A percentile compares a stretch with the other conserved stretches of the same genome.
These are phyloP conservation scores for Passerina amoena DNA, from an alignment of 2,113 vertebrate species.

Conservation along the genomic window DNA sequence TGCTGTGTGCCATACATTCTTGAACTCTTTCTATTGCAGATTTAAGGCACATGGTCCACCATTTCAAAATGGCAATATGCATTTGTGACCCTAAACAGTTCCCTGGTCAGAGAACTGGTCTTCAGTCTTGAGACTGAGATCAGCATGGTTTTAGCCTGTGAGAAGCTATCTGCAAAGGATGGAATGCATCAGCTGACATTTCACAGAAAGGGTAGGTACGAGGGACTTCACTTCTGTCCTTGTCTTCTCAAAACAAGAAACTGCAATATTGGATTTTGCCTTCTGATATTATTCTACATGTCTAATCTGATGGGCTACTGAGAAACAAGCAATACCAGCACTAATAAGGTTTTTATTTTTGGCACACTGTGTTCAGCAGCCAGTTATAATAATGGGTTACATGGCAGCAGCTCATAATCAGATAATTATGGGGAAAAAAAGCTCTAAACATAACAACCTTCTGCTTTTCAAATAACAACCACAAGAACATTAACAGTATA, in stretches of 20 bases:
- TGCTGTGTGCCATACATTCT: rapidly evolving
- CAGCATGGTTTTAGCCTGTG: neutral
- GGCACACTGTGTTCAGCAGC: slow-evolving; percentile 10
- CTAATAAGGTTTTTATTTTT: slow-evolving; percentile 17
- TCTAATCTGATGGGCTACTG: neutral
- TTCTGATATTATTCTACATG: neutral
- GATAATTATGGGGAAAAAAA: neutral
- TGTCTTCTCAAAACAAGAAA: neutral
- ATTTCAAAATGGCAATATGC: neutral
- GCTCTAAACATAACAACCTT: neutral
- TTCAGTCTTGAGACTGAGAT: neutral
- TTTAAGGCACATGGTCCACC: neutral
- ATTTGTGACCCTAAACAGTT: neutral
- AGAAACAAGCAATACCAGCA: neutral
- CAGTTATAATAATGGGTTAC: neutral
- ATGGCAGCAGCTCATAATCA: neutral
- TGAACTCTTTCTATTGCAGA: neutral
- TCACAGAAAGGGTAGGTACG: neutral
- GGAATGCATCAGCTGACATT: neutral
- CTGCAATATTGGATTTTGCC: neutral
- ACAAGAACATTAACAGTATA: neutral
- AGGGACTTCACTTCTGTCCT: neutral
- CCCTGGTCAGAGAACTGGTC: neutral
- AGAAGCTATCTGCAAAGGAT: neutral
- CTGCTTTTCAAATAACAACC: neutral